Evolutionary conservation across 1,140 invertebrate species (phyloP).

Genomic region (Caenorhabditis briggsae): DNA sequence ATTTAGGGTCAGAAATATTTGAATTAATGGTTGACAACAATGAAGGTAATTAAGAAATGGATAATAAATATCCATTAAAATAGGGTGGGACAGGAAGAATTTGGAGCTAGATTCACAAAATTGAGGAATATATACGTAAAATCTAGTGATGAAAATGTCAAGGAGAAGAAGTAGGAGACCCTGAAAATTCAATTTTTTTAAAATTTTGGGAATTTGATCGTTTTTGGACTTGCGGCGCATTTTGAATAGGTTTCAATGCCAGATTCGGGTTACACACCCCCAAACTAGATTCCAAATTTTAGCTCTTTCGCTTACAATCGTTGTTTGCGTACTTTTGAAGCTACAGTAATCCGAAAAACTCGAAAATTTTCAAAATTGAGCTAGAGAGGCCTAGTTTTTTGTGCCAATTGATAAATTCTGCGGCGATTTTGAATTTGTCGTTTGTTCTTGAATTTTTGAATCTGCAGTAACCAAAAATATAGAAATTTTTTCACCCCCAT

Average conservation of each 20-base stretch:
- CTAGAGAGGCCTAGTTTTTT: neutral
- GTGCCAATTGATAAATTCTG: neutral
- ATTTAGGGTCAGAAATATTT: conserved; percentile 35
- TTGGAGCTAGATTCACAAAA: neutral
- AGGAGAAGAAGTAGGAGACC: conserved; percentile 3
- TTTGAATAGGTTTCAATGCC: no score
- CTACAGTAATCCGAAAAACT: no score
- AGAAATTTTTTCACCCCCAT: no score
- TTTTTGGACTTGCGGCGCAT: no score
- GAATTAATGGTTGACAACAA: conserved; percentile 13
- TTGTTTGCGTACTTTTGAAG: no score
- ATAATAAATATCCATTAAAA: conserved; percentile 3
- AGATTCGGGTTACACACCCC: no score
- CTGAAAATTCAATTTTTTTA: no score
- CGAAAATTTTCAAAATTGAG: neutral
- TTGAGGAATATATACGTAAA: conserved; percentile 9
- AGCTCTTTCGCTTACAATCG: no score
- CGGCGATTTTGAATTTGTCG: neutral
- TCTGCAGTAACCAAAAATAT: no score
- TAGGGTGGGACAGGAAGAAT: neutral
- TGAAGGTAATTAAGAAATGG: conserved; percentile 26
- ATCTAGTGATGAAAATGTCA: conserved; percentile 1
- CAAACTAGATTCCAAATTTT: neutral
- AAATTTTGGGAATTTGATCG: no score
- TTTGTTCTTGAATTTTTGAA: no score